A percentile compares a stretch with the other conserved stretches of the same genome.
These are phyloP conservation scores for Acrobasis suavella DNA, from an alignment of 2,888 invertebrate genomes.

Conservation along the genomic window DNA sequence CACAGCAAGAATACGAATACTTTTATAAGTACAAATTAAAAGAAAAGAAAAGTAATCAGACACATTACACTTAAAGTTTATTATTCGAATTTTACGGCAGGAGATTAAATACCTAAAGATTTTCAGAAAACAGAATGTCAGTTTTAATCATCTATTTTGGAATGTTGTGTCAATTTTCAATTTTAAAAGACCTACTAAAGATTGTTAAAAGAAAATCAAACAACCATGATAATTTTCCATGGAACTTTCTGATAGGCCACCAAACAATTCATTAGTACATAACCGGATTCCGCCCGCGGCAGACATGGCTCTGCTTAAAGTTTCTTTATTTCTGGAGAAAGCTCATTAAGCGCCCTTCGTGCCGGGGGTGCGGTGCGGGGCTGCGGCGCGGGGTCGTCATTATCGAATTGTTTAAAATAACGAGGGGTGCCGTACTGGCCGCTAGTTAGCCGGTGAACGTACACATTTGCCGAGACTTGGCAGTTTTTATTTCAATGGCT, in stretches of 20 bases:
- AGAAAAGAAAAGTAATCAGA: no score
- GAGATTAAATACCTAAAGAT: no score
- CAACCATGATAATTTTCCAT: background rate
- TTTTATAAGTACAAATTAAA: no score
- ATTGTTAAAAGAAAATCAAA: no score
- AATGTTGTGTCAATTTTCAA: no score
- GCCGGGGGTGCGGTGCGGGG: conserved; percentile 54
- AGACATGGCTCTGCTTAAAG: conserved; percentile 52
- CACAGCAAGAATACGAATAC: no score
- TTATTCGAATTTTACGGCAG: no score
- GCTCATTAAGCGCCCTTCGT: conserved; percentile 72
- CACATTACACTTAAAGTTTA: no score
- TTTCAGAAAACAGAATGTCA: no score
- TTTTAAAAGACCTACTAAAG: no score
- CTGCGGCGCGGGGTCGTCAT: conserved; percentile 52
- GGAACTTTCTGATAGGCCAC: background rate
- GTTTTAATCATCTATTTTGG: no score
- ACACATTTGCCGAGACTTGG: conserved; percentile 27
- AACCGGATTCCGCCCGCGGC: conserved; percentile 51
- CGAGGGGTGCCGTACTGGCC: conserved; percentile 59
- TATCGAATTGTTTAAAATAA: conserved; percentile 80
- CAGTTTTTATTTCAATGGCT: no score
- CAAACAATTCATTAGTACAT: conserved; percentile 33
- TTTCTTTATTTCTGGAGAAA: conserved; percentile 54
- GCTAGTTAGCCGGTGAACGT: conserved; percentile 41